phyloP scores from a whole-genome alignment of 2,888 invertebrate species.

The Limnephilus lunatus region DNA sequence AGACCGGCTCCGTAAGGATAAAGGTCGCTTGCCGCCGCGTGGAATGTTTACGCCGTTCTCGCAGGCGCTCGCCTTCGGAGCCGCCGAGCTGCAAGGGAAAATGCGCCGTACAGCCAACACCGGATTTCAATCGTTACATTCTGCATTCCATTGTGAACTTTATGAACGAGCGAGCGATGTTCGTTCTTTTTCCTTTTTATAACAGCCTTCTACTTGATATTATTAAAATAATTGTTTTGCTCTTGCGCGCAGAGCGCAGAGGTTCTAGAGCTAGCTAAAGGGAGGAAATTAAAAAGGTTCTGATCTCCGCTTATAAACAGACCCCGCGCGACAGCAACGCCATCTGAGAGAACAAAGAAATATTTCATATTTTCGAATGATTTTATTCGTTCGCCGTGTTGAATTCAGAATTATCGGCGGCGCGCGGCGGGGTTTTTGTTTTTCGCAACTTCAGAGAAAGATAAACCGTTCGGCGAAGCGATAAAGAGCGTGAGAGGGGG shows the following conservation, averaged over 20 bases:
- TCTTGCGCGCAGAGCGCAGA: conserved; percentile 3
- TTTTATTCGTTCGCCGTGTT: not conserved
- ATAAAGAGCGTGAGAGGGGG: conserved; percentile 49
- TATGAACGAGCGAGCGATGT: conserved; percentile 61
- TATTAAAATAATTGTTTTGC: conserved; percentile 55
- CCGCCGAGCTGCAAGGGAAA: conserved; percentile 56
- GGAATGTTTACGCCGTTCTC: conserved; percentile 48
- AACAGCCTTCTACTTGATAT: conserved; percentile 52
- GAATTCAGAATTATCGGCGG: conserved; percentile 3
- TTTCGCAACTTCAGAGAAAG: conserved; percentile 60
- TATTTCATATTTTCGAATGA: not conserved
- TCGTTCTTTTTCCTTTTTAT: conserved; percentile 60
- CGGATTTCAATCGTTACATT: conserved; percentile 65
- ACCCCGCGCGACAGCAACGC: conserved; percentile 10
- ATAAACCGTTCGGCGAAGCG: conserved; percentile 57
- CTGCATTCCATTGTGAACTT: conserved; percentile 65
- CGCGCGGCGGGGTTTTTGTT: conserved; percentile 50
- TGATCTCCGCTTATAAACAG: conserved; percentile 28
- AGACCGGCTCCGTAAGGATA: conserved; percentile 52
- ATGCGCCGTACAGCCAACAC: conserved; percentile 59
- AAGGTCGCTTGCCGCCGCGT: conserved; percentile 59
- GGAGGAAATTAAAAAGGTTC: conserved; percentile 26
- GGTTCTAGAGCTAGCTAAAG: not conserved
- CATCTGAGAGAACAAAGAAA: conserved; percentile 5
- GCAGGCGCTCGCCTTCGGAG: conserved; percentile 29